Conservation (phyloP, 1,140 invertebrate genomes). For the Pseudomyrmex sp. region DNA sequence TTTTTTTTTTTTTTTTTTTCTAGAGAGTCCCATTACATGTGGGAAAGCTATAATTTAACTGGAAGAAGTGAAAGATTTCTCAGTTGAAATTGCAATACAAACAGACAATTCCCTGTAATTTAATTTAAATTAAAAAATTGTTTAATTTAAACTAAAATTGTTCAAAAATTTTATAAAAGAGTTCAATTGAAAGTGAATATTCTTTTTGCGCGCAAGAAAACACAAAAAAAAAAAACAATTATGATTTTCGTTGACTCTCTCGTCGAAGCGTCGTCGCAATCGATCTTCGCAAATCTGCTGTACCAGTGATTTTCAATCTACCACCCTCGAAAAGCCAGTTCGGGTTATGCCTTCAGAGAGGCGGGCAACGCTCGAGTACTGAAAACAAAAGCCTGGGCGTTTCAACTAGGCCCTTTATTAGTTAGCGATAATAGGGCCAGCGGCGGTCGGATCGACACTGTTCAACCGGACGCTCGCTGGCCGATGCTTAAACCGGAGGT, state of each 20-base stretch:
- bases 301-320: conserved; percentile 13
- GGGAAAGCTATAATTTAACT: not conserved
- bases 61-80: not conserved
- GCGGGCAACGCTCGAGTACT: conserved; percentile 64
- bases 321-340: conserved; percentile 45
- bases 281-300: conserved; percentile 28
- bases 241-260: not conserved
- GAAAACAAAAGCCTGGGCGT: conserved; percentile 81
- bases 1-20: not conserved
- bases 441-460: conserved; percentile 66
- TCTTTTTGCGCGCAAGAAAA: not conserved
- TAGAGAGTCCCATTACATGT: not conserved
- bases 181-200: not conserved
- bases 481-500: conserved; percentile 81
- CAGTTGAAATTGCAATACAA: too few species aligned
- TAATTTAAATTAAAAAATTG: not conserved
- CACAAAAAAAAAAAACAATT: not conserved
- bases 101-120: too few species aligned
- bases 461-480: conserved; percentile 70
- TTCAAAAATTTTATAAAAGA: not conserved
- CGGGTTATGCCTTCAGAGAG: conserved; percentile 56
- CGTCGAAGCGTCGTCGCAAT: not conserved
- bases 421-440: conserved; percentile 83
- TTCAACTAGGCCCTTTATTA: conserved; percentile 85
- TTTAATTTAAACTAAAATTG: not conserved